Conservation (phyloP, 2,888 invertebrate genomes). For the Stratiomys singularior region DNA sequence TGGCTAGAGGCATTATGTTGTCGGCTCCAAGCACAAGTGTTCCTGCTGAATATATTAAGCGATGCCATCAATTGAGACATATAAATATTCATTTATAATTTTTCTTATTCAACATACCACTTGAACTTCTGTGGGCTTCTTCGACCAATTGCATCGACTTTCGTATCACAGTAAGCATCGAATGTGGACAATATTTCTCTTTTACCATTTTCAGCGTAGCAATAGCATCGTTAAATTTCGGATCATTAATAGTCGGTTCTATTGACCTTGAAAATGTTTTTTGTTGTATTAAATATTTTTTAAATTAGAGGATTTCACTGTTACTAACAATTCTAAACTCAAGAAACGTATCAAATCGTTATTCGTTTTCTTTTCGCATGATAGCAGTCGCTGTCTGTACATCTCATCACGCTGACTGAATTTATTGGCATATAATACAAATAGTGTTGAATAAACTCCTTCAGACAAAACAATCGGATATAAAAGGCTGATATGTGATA, state of each 20-base stretch:
- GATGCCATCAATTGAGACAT: too few species aligned
- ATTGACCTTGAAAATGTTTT: slow-evolving; percentile 27
- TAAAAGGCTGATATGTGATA: slow-evolving; percentile 63
- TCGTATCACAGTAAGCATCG: slow-evolving; percentile 64
- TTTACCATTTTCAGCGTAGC: slow-evolving; percentile 61
- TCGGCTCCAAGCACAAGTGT: slow-evolving; percentile 61
- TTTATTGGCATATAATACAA: slow-evolving; percentile 65
- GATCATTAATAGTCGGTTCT: slow-evolving; percentile 57
- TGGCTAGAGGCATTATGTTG: slow-evolving; percentile 63
- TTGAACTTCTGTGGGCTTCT: slow-evolving; percentile 60
- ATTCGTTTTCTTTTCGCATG: slow-evolving; percentile 60
- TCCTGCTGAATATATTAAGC: too few species aligned
- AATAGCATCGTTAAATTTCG: slow-evolving; percentile 60
- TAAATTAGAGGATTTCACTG: neutral
- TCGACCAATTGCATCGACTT: slow-evolving; percentile 62
- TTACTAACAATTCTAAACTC: slow-evolving; percentile 50
- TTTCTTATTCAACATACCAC: slow-evolving; percentile 54
- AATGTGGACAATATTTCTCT: slow-evolving; percentile 64
- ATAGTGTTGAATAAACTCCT: slow-evolving; percentile 64
- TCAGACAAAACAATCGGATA: slow-evolving; percentile 65
- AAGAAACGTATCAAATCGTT: slow-evolving; percentile 54
- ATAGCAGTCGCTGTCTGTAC: slow-evolving; percentile 61
- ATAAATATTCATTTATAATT: neutral
- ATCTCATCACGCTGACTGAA: slow-evolving; percentile 64
- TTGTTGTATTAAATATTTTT: neutral